Base-by-base conservation (phyloP, 2,888 invertebrate species). In the Silvanus unidentatus region DNA sequence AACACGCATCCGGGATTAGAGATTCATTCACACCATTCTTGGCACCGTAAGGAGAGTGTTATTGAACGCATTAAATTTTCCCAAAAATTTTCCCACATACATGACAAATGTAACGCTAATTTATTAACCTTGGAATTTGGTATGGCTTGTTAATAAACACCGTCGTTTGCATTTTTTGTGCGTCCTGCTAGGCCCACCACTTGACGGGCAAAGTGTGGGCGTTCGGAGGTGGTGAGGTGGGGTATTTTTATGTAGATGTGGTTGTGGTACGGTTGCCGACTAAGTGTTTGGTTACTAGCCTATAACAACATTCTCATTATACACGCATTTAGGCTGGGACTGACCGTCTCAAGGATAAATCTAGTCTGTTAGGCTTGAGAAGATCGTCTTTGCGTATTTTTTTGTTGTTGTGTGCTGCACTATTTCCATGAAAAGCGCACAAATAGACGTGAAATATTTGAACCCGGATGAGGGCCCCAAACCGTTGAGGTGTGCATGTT, bases 261-360 rank as follows among this genome's bases (percentile, higher is more conserved):
- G 32, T 32, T n/a, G 32, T 45, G 16, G 34, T 41, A 38, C 36
- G 45, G 37, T 38, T 40, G 40, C 35, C 42, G 34, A 42, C 32
- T 46, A 52, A 48, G 60, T 63, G 64, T 65, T 66, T 66, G 66
- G 64, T 65, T 65, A 66, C 62, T 63, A 64, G 68, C 66, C 66
- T 67, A 68, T 66, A 68, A 65, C 68, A 66, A 64, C 49, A n/a
- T 46, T 49, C 45, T 39, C 16, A 39, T 69, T 65, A 65, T 65
- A 62, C 63, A 65, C 65, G 65, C 65, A 65, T 65, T 65, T 65
- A 54, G 64, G 62, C 62, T 51, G 62, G 62, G 65, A 64, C 65
- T 65, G 67, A 65, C 66, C 67, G 68, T 69, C 68, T 69, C 68
- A 69, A 69, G 68, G 68, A 65, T 66, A 64, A 59, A 54, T 63